phyloP scores from a whole-genome alignment of 53 echinoderm and acorn worm genomes.

The Patiria pectinifera region DNA sequence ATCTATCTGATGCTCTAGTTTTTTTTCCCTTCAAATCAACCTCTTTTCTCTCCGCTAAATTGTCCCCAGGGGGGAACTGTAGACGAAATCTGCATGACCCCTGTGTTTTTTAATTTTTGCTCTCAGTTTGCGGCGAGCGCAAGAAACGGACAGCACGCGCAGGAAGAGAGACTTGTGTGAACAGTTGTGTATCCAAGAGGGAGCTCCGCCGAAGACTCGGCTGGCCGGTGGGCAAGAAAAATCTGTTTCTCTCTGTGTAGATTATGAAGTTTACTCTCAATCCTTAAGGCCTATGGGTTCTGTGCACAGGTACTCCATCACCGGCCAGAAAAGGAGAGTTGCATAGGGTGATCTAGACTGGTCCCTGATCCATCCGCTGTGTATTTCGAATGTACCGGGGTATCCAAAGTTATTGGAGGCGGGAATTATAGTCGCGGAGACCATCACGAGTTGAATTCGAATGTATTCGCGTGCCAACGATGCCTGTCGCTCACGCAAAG shows the following conservation, averaged over 20 bases:
- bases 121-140: background rate
- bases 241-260: background rate
- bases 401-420: no score
- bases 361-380: no score
- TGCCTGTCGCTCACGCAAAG: no score
- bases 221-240: background rate
- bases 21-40: background rate
- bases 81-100: background rate
- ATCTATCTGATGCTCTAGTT: slow-evolving; percentile 17
- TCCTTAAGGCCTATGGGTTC: no score
- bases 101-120: slow-evolving; percentile 9
- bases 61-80: slow-evolving; percentile 6
- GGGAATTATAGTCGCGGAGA: no score
- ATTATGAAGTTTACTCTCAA: background rate
- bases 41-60: background rate
- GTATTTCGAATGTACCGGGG: no score
- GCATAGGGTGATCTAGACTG: no score
- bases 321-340: no score
- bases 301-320: no score
- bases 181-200: background rate
- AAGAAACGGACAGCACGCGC: background rate
- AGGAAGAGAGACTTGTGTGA: slow-evolving; percentile 6
- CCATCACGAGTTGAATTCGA: no score
- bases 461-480: no score
- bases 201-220: background rate